phyloP scores from a whole-genome alignment of 2,113 vertebrate species.

The Psittacula cyanocephala region DNA sequence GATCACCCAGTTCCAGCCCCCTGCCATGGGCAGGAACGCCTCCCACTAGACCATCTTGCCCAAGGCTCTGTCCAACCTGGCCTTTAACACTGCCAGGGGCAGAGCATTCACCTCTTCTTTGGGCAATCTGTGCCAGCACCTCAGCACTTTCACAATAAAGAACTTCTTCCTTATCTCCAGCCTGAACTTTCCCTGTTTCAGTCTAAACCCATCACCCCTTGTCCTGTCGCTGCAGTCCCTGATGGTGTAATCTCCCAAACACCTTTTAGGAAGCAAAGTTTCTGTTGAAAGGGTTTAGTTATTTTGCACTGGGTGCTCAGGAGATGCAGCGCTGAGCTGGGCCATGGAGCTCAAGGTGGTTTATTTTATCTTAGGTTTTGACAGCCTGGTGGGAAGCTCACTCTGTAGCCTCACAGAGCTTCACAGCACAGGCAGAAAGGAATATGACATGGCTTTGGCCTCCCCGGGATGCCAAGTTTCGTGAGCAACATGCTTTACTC shows the following conservation, averaged over 20 bases:
- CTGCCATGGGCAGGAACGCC: neutral
- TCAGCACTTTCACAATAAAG: neutral
- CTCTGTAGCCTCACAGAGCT: neutral
- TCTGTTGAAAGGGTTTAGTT: neutral
- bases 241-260: neutral
- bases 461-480: neutral
- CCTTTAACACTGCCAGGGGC: neutral
- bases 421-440: neutral
- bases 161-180: neutral
- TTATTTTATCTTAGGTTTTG: neutral
- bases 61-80: neutral
- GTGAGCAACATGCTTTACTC: neutral
- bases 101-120: neutral
- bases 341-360: neutral
- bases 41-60: neutral
- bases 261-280: neutral
- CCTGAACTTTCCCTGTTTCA: neutral
- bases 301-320: neutral
- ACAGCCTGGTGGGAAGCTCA: neutral
- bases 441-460: neutral
- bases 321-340: neutral
- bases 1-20: neutral
- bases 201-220: neutral
- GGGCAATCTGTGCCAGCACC: neutral
- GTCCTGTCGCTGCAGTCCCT: neutral